Conservation (phyloP, 2,113 vertebrate genomes). For the Melanerpes aurifrons region DNA sequence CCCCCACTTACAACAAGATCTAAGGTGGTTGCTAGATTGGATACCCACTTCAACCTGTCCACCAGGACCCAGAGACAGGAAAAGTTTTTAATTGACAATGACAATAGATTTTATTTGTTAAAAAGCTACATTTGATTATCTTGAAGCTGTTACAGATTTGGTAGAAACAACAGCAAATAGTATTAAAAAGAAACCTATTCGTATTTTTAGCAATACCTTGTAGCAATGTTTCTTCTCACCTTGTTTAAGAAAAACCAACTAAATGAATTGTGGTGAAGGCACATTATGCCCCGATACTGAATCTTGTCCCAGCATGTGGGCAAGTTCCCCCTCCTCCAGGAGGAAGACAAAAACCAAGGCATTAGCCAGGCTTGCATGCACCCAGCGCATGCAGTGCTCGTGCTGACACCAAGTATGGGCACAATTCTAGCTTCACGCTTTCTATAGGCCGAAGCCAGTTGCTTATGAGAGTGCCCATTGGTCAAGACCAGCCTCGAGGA, state of each 20-base stretch:
- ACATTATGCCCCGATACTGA: too few species aligned
- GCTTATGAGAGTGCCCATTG: too few species aligned
- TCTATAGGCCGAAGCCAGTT: too few species aligned
- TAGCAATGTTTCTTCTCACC: neutral
- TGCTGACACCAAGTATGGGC: too few species aligned
- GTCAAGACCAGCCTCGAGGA: too few species aligned
- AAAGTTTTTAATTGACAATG: neutral
- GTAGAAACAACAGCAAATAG: neutral
- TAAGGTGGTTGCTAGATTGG: neutral
- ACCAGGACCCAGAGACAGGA: neutral
- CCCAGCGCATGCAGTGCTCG: too few species aligned
- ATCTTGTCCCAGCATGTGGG: too few species aligned
- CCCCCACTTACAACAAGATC: neutral
- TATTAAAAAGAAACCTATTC: neutral
- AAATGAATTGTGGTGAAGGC: too few species aligned
- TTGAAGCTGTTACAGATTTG: neutral
- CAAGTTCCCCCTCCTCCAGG: too few species aligned
- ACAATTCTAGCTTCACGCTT: too few species aligned
- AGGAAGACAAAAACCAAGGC: too few species aligned
- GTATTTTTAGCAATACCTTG: neutral
- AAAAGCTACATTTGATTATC: neutral
- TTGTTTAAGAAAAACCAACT: neutral
- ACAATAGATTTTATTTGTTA: neutral
- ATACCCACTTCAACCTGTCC: neutral
- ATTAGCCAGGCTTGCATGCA: too few species aligned